These are phyloP conservation scores for Thecophora atra DNA, from an alignment of 2,888 invertebrate species.

Conservation along the genomic window DNA sequence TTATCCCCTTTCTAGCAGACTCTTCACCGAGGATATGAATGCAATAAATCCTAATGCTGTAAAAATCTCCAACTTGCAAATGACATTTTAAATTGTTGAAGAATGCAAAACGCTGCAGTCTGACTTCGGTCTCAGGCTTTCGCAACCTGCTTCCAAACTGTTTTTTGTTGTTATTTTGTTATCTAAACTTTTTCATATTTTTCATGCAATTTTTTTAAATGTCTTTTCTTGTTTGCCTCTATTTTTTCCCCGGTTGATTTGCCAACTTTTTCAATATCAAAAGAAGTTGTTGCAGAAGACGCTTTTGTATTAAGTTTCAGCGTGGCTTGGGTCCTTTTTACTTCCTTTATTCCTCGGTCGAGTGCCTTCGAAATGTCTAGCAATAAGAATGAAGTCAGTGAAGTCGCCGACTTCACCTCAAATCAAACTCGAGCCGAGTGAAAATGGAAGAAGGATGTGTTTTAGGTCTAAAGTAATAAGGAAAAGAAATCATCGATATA, in stretches of 20 bases:
- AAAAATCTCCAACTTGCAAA: too few species aligned
- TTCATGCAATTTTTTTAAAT: conserved; percentile 1
- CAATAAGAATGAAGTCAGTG: not conserved
- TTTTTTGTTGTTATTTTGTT: conserved; percentile 5
- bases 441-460: not conserved
- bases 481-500: too few species aligned
- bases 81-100: too few species aligned
- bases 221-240: too few species aligned
- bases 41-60: too few species aligned
- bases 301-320: not conserved
- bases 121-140: not conserved
- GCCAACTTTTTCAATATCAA: conserved; percentile 10
- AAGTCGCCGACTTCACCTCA: not conserved
- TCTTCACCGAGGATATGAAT: too few species aligned
- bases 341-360: not conserved
- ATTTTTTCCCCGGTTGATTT: not conserved
- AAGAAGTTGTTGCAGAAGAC: conserved; percentile 7
- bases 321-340: not conserved
- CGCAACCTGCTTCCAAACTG: not conserved
- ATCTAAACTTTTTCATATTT: conserved; percentile 11
- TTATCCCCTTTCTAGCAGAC: too few species aligned
- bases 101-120: too few species aligned
- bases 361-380: not conserved
- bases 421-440: not conserved
- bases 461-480: not conserved